Base-by-base conservation (phyloP, 2,113 vertebrate species). In the Trinectes maculatus region DNA sequence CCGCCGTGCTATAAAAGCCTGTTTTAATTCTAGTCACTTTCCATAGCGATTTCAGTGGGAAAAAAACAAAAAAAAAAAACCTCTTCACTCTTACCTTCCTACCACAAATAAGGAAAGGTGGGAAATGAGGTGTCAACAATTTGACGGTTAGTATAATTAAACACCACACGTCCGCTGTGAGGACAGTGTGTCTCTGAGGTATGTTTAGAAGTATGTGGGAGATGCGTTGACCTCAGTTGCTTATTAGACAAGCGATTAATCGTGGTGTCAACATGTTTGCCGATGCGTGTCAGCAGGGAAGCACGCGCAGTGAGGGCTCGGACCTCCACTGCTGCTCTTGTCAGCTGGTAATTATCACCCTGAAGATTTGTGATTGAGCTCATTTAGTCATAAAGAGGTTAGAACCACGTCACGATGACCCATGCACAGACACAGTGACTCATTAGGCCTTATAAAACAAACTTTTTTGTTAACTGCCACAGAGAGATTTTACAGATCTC, bases 141-240 rank as follows among this genome's bases (percentile, higher is more conserved):
- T 62, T 66, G 28, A 49, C 11, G n/a, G 24, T 74, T 59, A 1
- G 56, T 62, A 49, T 83, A 86, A 83, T 78, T 79, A 54, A 82
- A 81, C 80, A 56, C 63, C 40, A 43, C 62, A 25, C 7, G 48
- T 74, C 56, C 72, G 25, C 16, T 2, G 3, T 18, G 74, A 74
- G 52, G 77, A 74, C 57, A 6, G 67, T 34, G 15, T 40, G 62
- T 82, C 69, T 62, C 66, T 18, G 51, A 67, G 71, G 63, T 69
- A 80, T 87, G 77, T 87, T 84, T 85, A 82, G 80, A 79, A 81
- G 77, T 63, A 68, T 64, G 80, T 88, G 82, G 83, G 84, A 60
- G 80, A 75, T 55, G 54, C 37, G 49, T 72, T 69, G 71, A 43
- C 66, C 69, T 53, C 6, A 71, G 57, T 71, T 68, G 60, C 75